phyloP scores from a whole-genome alignment of 2,797 vertebrate species.

The Uromys caudimaculatus region DNA sequence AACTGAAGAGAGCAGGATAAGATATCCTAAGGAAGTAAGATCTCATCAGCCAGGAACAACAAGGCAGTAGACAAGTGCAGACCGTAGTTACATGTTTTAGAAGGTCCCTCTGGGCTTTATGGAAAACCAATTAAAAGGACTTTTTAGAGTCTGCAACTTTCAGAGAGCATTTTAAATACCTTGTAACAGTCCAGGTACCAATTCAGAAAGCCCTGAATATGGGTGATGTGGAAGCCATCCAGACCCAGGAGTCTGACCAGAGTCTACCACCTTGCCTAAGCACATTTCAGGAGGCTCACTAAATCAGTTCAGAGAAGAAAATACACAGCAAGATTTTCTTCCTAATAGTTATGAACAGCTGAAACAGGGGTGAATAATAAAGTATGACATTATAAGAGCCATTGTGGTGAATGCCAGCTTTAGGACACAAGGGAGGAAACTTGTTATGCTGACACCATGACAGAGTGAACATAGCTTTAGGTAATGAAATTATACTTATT shows the following conservation, averaged over 20 bases:
- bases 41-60: neutral
- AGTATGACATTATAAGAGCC: constrained; percentile 73
- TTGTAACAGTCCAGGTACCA: neutral
- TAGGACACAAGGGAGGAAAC: neutral
- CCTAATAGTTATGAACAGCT: constrained; percentile 60
- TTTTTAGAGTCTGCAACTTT: neutral
- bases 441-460: constrained; percentile 43
- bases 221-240: too few species aligned
- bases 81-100: neutral
- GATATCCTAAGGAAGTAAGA: neutral
- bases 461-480: constrained; percentile 69
- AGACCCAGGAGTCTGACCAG: rapidly evolving
- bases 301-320: neutral
- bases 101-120: neutral
- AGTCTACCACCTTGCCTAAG: neutral
- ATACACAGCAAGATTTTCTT: neutral
- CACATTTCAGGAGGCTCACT: neutral
- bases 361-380: constrained; percentile 17
- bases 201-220: rapidly evolving
- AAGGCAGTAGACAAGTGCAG: too few species aligned
- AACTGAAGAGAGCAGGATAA: neutral
- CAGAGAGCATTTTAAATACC: neutral
- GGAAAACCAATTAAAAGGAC: neutral
- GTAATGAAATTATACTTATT: constrained; percentile 66
- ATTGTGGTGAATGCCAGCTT: constrained; percentile 42